Percentiles rank a stretch among this genome's conserved stretches.
phyloP scores from a whole-genome alignment of 2,797 vertebrate genomes.

The Centropyge bicolor region DNA sequence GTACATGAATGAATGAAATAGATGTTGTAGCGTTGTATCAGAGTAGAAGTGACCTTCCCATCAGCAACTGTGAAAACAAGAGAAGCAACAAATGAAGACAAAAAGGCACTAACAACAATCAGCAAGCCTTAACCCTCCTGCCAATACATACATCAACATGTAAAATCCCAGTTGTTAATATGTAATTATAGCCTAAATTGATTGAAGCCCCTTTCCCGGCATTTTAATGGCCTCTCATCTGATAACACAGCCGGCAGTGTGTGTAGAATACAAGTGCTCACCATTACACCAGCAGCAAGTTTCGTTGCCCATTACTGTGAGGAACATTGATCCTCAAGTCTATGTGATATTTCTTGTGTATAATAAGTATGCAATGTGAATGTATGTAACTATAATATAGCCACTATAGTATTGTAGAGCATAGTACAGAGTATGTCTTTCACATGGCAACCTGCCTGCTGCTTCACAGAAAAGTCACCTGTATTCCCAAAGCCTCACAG shows the following conservation, averaged over 20 bases:
- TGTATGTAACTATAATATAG: not conserved
- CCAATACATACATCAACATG: constrained; percentile 31
- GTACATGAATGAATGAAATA: not conserved
- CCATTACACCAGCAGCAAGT: not conserved
- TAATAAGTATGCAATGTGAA: constrained; percentile 23
- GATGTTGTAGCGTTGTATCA: not conserved
- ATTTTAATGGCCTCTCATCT: constrained; percentile 50
- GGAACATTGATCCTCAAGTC: constrained; percentile 1
- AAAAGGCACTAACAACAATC: not conserved
- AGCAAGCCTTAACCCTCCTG: constrained; percentile 10
- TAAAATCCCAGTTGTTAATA: constrained; percentile 42
- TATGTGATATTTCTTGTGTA: not conserved
- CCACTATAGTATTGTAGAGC: no score
- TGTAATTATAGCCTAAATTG: constrained; percentile 49
- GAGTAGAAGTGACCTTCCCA: not conserved
- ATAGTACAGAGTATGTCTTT: no score
- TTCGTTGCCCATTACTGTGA: not conserved
- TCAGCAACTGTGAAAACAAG: constrained; percentile 3
- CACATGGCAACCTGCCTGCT: not conserved
- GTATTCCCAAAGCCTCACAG: constrained; percentile 36
- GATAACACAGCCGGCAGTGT: constrained; percentile 12
- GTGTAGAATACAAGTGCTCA: constrained; percentile 35
- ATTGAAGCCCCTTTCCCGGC: constrained; percentile 25
- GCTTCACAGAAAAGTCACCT: constrained; percentile 22
- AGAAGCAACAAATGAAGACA: constrained; percentile 18